phyloP scores from a whole-genome alignment of 2,113 vertebrate genomes.

The Megalops atlanticus region DNA sequence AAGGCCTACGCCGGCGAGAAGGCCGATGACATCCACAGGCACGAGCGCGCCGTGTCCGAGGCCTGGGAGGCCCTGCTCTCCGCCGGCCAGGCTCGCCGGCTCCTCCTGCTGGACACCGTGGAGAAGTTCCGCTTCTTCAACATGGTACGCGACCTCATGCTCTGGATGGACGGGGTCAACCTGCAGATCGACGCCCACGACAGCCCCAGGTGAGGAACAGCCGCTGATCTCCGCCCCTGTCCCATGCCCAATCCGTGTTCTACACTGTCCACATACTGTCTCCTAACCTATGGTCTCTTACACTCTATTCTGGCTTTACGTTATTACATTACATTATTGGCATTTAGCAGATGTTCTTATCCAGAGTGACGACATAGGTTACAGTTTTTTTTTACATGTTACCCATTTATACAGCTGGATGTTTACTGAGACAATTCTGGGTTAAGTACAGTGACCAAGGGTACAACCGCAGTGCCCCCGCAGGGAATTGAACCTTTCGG shows the following conservation, averaged over 20 bases:
- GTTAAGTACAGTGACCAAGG: too few species aligned
- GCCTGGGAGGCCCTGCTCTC: constrained; percentile 84
- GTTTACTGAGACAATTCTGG: too few species aligned
- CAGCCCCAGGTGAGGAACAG: constrained; percentile 74
- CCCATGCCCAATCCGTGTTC: too few species aligned
- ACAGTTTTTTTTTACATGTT: too few species aligned
- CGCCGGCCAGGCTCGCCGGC: constrained; percentile 79
- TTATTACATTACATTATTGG: not conserved
- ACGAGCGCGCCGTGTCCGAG: constrained; percentile 82
- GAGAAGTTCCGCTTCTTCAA: constrained; percentile 93
- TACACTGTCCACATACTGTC: not conserved
- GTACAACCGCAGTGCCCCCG: too few species aligned
- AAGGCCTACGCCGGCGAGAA: constrained; percentile 92
- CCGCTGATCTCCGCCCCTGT: too few species aligned
- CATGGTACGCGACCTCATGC: constrained; percentile 84
- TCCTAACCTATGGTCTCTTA: not conserved
- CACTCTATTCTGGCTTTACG: not conserved
- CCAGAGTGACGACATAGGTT: too few species aligned
- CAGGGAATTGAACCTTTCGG: too few species aligned
- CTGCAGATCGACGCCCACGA: constrained; percentile 84
- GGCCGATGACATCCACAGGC: constrained; percentile 83
- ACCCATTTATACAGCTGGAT: too few species aligned
- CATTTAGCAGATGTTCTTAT: too few species aligned
- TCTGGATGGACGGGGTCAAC: constrained; percentile 93
- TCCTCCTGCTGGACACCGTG: constrained; percentile 83